Evolutionary conservation across 2,113 vertebrate genomes (phyloP).

Genomic region (Coregonus clupeaformis): DNA sequence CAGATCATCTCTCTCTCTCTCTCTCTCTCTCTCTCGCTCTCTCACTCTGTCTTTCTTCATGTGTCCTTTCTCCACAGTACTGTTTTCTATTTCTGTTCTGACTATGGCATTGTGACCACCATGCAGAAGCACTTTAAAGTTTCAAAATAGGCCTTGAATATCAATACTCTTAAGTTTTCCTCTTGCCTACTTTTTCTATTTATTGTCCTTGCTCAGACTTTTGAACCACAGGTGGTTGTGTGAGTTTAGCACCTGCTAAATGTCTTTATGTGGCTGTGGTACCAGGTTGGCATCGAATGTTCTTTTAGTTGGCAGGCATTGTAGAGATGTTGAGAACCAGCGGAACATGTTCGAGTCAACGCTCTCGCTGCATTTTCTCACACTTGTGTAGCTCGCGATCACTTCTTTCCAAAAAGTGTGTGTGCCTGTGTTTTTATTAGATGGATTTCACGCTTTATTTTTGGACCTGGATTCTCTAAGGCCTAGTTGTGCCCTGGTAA

Average conservation of each 20-base stretch:
- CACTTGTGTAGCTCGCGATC: not conserved
- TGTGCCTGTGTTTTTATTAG: not conserved
- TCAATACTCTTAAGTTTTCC: constrained; percentile 56
- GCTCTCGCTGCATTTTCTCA: constrained; percentile 11
- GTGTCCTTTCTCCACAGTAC: no score
- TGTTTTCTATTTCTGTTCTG: no score
- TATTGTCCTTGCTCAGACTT: constrained; percentile 63
- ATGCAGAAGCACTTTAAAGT: not conserved
- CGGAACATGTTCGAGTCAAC: constrained; percentile 4
- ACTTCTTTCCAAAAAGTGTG: not conserved
- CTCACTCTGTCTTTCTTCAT: no score
- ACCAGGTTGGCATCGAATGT: constrained; percentile 8
- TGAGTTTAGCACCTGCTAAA: constrained; percentile 38
- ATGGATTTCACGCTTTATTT: constrained; percentile 3
- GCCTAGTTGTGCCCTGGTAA: not conserved
- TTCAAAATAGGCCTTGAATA: constrained; percentile 29
- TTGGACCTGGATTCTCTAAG: not conserved
- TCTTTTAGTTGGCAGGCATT: constrained; percentile 23
- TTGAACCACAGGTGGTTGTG: constrained; percentile 14
- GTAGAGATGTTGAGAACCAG: constrained; percentile 22
- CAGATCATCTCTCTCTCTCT: no score
- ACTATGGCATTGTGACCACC: not conserved
- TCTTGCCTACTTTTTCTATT: constrained; percentile 78
- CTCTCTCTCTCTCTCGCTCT: no score
- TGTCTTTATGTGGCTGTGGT: constrained; percentile 18